phyloP scores from a whole-genome alignment of 2,113 vertebrate species.

The Uria aalge region DNA sequence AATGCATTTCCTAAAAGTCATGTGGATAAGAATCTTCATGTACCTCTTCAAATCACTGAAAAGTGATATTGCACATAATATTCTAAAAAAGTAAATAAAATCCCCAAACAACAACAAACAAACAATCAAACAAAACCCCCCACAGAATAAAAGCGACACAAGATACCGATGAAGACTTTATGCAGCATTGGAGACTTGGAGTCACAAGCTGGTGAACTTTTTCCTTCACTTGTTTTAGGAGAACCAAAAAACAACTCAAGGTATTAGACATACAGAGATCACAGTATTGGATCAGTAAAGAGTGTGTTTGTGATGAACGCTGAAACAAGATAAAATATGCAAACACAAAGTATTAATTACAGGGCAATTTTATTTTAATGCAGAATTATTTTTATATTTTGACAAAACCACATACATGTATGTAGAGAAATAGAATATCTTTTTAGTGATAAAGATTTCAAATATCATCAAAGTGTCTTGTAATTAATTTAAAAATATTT shows the following conservation, averaged over 20 bases:
- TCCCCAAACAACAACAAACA: not conserved
- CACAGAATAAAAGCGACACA: not conserved
- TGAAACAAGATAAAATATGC: not conserved
- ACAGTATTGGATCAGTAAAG: not conserved
- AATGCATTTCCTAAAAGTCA: not conserved
- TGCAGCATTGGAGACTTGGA: not conserved
- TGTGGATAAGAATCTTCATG: not conserved
- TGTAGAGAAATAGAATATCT: not conserved
- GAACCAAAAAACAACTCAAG: not conserved
- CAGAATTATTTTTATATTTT: not conserved
- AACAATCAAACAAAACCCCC: not conserved
- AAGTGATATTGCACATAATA: not conserved
- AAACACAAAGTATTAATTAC: not conserved
- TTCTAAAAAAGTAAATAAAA: not conserved
- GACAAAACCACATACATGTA: not conserved
- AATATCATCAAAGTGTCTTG: not conserved
- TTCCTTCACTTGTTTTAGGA: not conserved
- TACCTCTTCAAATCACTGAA: not conserved
- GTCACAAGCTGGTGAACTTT: not conserved
- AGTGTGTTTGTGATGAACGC: not conserved
- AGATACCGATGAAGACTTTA: not conserved
- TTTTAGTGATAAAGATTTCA: not conserved
- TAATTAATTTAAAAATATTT: not conserved
- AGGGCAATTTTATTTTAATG: not conserved
- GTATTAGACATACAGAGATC: not conserved